Base-by-base conservation (phyloP, 2,113 vertebrate genomes). In the Zingel zingel region DNA sequence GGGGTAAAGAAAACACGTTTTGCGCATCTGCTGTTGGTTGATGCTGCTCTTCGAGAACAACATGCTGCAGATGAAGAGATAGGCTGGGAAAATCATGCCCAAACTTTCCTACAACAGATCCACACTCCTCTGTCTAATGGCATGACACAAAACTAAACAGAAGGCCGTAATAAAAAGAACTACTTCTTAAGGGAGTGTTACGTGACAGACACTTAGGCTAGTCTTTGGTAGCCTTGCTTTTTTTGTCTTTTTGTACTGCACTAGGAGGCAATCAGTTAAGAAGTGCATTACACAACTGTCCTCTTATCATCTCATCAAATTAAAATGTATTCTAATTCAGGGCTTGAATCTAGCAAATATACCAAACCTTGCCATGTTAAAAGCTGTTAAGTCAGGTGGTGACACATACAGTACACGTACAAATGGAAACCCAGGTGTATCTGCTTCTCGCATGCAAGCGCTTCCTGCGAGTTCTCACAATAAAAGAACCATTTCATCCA, bases 401-500 rank as follows among this genome's bases (percentile, higher is more conserved):
- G 50, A 15, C 47, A 74, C 62, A 77, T 3, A 8, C 36, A 39
- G 30, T 33, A 39, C 39, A 39, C 3, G 39, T 39, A 43, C 39
- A 43, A 79, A 33, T 36, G 27, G 61, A 84, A 78, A 79, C 75
- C 64, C 79, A 88, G 85, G 73, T 83, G 86, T 43, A 33, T 61
- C 58, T 67, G 77, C 69, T 58, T 61, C 16, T 61, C 33, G 39
- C 39, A 25, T 50, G 4, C 45, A 68, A 83, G 76, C 62, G 61
- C 71, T 61, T 79, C 63, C 88, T 83, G 57, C 61, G 59, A 76
- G 79, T 75, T 68, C 56, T 86, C n/a, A 74, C 61, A 76, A 85
- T 86, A 86, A 86, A 83, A 84, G 79, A 71, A 72, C 25, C 63
- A 68, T 79, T 85, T 83, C 56, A 76, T 77, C 84, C 45, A 27